Evolutionary conservation across 2,113 vertebrate genomes (phyloP).

Genomic region (Okapia johnstoni): DNA sequence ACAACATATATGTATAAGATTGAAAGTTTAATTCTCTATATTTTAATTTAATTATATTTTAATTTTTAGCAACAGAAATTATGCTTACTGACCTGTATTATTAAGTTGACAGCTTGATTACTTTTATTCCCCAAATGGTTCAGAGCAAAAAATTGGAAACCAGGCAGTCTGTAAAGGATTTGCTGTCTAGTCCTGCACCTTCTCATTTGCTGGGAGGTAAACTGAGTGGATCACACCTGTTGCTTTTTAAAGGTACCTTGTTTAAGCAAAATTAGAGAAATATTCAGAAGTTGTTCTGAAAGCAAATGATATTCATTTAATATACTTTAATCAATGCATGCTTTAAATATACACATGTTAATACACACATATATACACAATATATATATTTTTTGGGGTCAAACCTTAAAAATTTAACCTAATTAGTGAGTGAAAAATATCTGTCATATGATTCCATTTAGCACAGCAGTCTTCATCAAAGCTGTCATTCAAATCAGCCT

Average conservation of each 20-base stretch:
- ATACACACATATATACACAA: background rate
- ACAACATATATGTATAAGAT: background rate
- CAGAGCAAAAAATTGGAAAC: background rate
- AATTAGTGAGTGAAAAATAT: background rate
- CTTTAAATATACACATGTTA: background rate
- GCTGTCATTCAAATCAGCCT: background rate
- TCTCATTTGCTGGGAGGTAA: background rate
- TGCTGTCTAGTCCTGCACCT: background rate
- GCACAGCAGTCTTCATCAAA: background rate
- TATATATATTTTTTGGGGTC: background rate
- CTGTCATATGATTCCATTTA: background rate
- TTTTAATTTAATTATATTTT: background rate
- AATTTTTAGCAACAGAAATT: background rate
- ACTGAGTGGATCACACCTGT: background rate
- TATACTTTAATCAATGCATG: background rate
- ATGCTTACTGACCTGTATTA: background rate
- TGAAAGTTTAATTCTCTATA: slow-evolving; percentile 30
- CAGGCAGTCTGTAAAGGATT: background rate
- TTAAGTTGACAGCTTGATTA: background rate
- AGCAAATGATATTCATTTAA: background rate
- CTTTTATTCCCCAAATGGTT: background rate
- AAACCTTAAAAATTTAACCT: background rate
- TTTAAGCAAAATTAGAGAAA: slow-evolving; percentile 22
- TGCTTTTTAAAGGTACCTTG: background rate
- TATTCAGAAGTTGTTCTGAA: background rate